Percentiles rank a stretch among this genome's conserved stretches.
These are phyloP conservation scores for Helogale parvula DNA, from an alignment of 2,113 vertebrate genomes.

Conservation along the genomic window DNA sequence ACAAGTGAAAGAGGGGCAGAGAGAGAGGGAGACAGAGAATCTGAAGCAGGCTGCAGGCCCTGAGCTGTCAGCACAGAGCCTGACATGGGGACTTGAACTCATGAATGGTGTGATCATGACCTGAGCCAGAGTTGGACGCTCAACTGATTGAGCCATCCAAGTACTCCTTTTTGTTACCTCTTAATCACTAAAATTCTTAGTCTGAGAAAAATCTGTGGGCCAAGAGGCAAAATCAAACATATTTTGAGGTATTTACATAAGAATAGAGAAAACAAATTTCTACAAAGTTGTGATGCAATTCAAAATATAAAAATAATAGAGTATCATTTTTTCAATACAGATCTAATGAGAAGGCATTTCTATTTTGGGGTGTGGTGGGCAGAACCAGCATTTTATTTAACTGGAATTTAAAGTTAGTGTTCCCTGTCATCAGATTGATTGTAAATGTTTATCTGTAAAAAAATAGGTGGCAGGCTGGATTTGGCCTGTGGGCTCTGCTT, in stretches of 20 bases:
- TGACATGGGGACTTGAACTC: no score
- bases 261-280: background rate
- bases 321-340: background rate
- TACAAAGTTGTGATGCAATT: constrained; percentile 46
- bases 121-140: no score
- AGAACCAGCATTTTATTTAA: constrained; percentile 15
- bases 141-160: no score
- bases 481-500: background rate
- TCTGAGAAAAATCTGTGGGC: background rate
- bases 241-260: background rate
- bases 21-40: no score
- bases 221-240: background rate
- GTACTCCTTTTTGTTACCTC: background rate
- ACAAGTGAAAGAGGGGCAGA: no score
- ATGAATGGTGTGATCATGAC: no score
- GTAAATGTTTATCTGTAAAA: background rate
- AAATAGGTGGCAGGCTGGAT: background rate
- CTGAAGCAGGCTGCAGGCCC: no score
- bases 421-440: background rate
- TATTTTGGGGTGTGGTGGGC: background rate
- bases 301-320: constrained; percentile 44
- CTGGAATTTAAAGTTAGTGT: constrained; percentile 8
- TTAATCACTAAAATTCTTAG: background rate
- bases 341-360: background rate
- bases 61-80: no score